These are phyloP conservation scores for Oryzias curvinotus DNA, from an alignment of 2,113 vertebrate genomes.

Conservation along the genomic window DNA sequence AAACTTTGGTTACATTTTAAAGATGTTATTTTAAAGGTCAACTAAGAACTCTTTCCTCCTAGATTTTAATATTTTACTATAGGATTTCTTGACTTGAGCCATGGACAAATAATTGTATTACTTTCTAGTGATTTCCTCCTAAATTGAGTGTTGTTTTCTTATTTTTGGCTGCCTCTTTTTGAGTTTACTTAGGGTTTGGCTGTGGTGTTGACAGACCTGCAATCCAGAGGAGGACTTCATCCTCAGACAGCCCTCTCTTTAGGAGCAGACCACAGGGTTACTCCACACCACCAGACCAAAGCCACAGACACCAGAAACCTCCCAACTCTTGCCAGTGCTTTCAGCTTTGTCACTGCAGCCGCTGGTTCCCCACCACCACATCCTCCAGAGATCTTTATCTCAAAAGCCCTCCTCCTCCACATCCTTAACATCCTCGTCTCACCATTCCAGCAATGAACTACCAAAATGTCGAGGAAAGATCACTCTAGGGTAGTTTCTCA, in stretches of 20 bases:
- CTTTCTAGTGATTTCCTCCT: too few species aligned
- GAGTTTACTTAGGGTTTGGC: slow-evolving; percentile 23
- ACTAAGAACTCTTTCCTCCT: too few species aligned
- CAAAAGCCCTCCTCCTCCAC: slow-evolving; percentile 53
- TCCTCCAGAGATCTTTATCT: slow-evolving; percentile 64
- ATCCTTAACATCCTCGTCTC: slow-evolving; percentile 63
- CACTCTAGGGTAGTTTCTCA: slow-evolving; percentile 56
- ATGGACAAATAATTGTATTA: too few species aligned
- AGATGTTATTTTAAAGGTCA: too few species aligned
- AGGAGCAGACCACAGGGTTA: slow-evolving; percentile 60
- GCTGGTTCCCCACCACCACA: slow-evolving; percentile 34
- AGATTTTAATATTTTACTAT: too few species aligned
- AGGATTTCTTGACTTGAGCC: too few species aligned
- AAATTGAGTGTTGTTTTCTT: too few species aligned
- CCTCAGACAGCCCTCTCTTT: slow-evolving; percentile 53
- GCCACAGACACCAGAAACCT: slow-evolving; percentile 67
- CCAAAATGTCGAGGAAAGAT: slow-evolving; percentile 59
- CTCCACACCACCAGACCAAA: slow-evolving; percentile 48
- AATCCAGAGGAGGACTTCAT: slow-evolving; percentile 65
- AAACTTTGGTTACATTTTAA: too few species aligned
- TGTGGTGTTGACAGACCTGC: slow-evolving; percentile 53
- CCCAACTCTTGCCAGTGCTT: slow-evolving; percentile 56
- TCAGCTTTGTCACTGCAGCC: slow-evolving; percentile 59
- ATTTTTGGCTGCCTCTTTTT: too few species aligned
- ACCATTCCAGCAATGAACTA: slow-evolving; percentile 45